A percentile compares a stretch with the other conserved stretches of the same genome.
Evolutionary conservation across 2,888 invertebrate genomes (phyloP).

Genomic region (Hemaris fuciformis): DNA sequence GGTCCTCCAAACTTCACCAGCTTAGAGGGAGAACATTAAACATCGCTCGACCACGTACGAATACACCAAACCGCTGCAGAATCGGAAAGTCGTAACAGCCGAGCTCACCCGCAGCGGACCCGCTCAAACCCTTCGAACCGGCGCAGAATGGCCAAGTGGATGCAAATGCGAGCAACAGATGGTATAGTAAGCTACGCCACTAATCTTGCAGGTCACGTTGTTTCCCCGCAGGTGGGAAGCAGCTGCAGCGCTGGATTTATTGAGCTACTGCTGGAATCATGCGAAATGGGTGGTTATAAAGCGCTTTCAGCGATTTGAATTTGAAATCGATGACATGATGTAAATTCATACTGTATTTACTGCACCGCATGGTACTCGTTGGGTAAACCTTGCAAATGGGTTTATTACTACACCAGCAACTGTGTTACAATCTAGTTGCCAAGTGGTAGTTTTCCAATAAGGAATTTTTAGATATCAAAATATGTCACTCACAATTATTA

Average conservation of each 20-base stretch:
- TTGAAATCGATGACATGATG: not conserved
- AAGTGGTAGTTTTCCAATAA: too few relatives aligned
- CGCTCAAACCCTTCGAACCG: not conserved
- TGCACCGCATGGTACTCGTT: too few relatives aligned
- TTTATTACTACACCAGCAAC: too few relatives aligned
- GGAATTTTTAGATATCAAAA: too few relatives aligned
- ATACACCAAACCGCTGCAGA: not conserved
- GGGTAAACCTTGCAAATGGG: not conserved
- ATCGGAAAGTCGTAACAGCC: not conserved
- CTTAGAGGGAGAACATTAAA: not conserved
- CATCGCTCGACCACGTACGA: not conserved
- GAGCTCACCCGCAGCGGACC: not conserved
- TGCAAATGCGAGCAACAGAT: constrained; percentile 20
- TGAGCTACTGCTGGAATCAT: constrained; percentile 1
- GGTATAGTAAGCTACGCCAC: constrained; percentile 14
- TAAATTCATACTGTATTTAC: not conserved
- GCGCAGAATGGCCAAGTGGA: constrained; percentile 1
- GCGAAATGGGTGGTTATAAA: not conserved
- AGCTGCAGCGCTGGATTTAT: constrained; percentile 12
- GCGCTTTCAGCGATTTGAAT: not conserved
- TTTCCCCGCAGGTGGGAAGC: constrained; percentile 16
- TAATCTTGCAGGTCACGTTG: constrained; percentile 23
- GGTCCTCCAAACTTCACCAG: not conserved
- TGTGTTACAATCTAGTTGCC: too few relatives aligned
- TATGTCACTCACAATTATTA: too few relatives aligned